phyloP scores from a whole-genome alignment of 1,140 invertebrate genomes.

The Drosophila sp. region DNA sequence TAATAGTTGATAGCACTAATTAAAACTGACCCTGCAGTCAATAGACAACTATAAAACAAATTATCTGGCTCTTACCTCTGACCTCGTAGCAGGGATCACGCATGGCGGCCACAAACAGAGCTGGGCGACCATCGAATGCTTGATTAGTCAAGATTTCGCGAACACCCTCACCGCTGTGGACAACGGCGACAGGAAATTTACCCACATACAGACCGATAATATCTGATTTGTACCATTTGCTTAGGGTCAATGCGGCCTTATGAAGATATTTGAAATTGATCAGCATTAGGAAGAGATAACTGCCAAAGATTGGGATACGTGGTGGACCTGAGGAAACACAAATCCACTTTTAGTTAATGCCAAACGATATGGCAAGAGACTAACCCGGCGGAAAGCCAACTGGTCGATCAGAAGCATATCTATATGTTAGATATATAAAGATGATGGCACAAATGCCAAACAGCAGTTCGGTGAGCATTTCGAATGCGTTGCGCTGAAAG shows the following conservation, averaged over 20 bases:
- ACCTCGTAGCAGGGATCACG: conserved; percentile 66
- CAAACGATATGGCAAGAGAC: conserved; percentile 3
- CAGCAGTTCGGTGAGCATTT: conserved; percentile 67
- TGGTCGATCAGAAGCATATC: conserved; percentile 59
- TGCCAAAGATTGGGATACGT: conserved; percentile 73
- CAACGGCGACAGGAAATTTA: conserved; percentile 67
- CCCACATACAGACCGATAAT: conserved; percentile 83
- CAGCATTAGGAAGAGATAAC: conserved; percentile 76
- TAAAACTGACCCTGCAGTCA: background rate
- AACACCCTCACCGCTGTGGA: conserved; percentile 78
- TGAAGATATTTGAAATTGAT: conserved; percentile 73
- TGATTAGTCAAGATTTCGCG: conserved; percentile 82
- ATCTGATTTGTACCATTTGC: conserved; percentile 83
- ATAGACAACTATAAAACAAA: conserved; percentile 1
- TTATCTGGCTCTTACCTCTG: conserved; percentile 66
- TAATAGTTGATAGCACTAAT: conserved; percentile 1
- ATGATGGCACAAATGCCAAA: conserved; percentile 36
- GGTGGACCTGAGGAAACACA: conserved; percentile 63
- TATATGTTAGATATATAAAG: conserved; percentile 57
- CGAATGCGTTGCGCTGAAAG: conserved; percentile 25
- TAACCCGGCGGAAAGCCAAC: conserved; percentile 73
- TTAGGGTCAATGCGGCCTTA: conserved; percentile 65
- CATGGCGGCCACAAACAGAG: conserved; percentile 37
- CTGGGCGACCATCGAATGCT: conserved; percentile 83
- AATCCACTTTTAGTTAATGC: conserved; percentile 12